These are phyloP conservation scores for Onychomys torridus DNA, from an alignment of 2,797 vertebrate genomes.

Conservation along the genomic window DNA sequence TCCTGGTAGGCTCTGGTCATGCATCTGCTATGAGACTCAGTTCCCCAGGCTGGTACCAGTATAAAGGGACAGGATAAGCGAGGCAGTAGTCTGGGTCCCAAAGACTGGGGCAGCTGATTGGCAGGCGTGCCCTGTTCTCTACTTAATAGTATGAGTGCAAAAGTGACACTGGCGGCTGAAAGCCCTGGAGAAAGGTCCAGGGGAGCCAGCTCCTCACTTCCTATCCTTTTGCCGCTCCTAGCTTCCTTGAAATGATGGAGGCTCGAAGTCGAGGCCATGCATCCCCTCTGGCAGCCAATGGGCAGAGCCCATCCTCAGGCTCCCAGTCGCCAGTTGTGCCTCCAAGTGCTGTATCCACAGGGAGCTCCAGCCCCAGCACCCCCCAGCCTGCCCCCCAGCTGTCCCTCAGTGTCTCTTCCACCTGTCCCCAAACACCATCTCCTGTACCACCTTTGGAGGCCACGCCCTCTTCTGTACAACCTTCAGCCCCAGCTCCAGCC, in stretches of 20 bases:
- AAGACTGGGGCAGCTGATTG: not conserved
- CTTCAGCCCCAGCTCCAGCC: conserved; percentile 65
- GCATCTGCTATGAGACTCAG: not conserved
- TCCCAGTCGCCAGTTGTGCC: conserved; percentile 95
- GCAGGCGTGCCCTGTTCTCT: not conserved
- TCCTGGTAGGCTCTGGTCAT: not conserved
- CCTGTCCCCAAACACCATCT: conserved; percentile 85
- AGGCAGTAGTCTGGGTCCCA: not conserved
- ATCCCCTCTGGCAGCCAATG: conserved; percentile 91
- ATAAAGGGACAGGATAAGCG: not conserved
- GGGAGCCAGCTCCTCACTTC: not conserved
- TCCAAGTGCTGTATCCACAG: conserved; percentile 91
- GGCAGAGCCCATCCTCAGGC: conserved; percentile 95
- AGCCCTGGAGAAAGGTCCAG: not conserved
- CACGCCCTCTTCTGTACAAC: conserved; percentile 30
- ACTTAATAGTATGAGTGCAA: not conserved
- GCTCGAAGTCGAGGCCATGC: conserved; percentile 91
- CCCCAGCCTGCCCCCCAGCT: conserved; percentile 88
- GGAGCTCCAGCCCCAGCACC: conserved; percentile 95
- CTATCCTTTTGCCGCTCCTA: conserved; percentile 80
- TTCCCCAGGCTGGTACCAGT: not conserved
- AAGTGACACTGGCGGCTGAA: not conserved
- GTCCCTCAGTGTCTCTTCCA: conserved; percentile 39
- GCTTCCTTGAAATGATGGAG: conserved; percentile 97
- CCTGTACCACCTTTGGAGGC: not conserved